Base-by-base conservation (phyloP, 2,888 invertebrate genomes). In the Siphlonurus alternatus region DNA sequence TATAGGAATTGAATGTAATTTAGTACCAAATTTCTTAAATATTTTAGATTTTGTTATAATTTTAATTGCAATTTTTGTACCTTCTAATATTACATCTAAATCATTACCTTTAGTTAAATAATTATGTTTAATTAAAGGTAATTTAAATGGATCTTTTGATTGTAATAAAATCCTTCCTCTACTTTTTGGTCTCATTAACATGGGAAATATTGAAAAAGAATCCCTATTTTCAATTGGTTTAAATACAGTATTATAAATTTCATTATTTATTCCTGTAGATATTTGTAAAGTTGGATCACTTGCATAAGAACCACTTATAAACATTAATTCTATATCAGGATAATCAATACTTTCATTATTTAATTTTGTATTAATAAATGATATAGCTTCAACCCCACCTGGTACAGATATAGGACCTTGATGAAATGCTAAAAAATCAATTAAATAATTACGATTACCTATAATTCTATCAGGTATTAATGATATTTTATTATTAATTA, bases 91-190 rank as follows among this genome's bases (percentile, higher is more conserved):
- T 15, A 67, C 66, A 19, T 71, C 68, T 1, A 76, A 72, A 70
- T 71, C 77, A 65, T 69, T 68, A 2, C 79, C 79, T 71, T 88
- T 81, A 0, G 83, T 79, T 71, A 93, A 82, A 74, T 93, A 96
- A 72, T 88, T 89, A 0, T 90, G 87, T 68, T 89, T 82, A 63
- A 92, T 79, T 19, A 81, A 76, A 0, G 93, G 90, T 69, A 85
- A 82, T 0, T 83, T 80, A 69, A 81, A 81, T 0, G 91, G 89
- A 73, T 91, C 83, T 65, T 77, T 83, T 15, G 84, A 86, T 70
- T 79, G 80, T n/a, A 93, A 77, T 73, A 77, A 79, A 0, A 89
- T 74, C 66, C 82, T 77, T 0, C 89, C 88, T 68, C 79, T 79
- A n/a, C 88, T 88, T 71, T 82, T 81, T 0, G 89, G 88, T 67